Conservation (phyloP, 2,797 vertebrate genomes). For the Podarcis lilfordi region DNA sequence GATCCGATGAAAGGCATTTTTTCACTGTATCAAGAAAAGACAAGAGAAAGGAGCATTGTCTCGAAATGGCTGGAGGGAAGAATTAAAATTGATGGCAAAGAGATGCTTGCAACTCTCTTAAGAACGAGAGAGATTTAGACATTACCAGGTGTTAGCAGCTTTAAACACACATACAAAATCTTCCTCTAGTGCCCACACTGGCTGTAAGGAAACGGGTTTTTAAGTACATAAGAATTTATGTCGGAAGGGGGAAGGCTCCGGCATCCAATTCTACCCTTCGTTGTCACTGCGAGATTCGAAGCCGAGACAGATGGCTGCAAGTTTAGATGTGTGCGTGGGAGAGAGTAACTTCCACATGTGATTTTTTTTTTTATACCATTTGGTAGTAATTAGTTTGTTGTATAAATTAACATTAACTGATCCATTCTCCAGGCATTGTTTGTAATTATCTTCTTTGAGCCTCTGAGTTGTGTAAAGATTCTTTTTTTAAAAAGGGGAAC, state of each 20-base stretch:
- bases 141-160: slow-evolving; percentile 34
- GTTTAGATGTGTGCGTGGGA: slow-evolving; percentile 87
- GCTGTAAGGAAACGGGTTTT: slow-evolving; percentile 13
- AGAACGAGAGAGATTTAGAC: slow-evolving; percentile 32
- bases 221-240: slow-evolving; percentile 48
- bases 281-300: slow-evolving; percentile 75
- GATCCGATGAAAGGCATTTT: not conserved
- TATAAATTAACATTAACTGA: slow-evolving; percentile 98
- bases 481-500: slow-evolving; percentile 40
- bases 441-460: slow-evolving; percentile 85
- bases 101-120: slow-evolving; percentile 33
- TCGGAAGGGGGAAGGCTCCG: slow-evolving; percentile 51
- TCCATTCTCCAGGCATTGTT: slow-evolving; percentile 91
- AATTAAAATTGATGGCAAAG: slow-evolving; percentile 48
- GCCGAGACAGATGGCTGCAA: slow-evolving; percentile 83
- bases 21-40: not conserved
- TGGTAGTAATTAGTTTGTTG: slow-evolving; percentile 98
- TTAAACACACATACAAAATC: slow-evolving; percentile 40
- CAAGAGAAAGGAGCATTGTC: not conserved
- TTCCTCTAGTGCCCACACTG: slow-evolving; percentile 15
- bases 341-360: slow-evolving; percentile 90
- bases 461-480: slow-evolving; percentile 74
- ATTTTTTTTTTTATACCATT: slow-evolving; percentile 89
- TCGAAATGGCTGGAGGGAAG: slow-evolving; percentile 32
- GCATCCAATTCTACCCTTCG: slow-evolving; percentile 60